Evolutionary conservation across 2,113 vertebrate species (phyloP), one percentile per base, ranked within the genome.

Genomic region (Plecotus auritus): DNA sequence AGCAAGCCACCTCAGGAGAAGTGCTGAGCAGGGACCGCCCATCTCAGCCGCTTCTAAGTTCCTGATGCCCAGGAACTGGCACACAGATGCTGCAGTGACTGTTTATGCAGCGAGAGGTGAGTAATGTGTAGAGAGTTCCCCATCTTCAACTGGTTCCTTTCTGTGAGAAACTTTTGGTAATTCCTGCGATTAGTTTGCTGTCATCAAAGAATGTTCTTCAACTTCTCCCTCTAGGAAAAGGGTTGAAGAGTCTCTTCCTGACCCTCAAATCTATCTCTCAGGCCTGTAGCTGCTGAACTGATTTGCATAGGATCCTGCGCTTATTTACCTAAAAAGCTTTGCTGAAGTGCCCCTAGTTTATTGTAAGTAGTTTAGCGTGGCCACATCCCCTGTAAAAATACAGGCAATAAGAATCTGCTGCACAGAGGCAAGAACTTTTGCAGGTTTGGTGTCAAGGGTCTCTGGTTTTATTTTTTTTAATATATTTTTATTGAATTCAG

Each of bases 331-430:
- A 64, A 73, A 28, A 80, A 42, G 11, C 30, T 88, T 78, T 90
- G 85, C 37, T 76, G 89, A 93, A 6, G 66, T 70, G 16, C 4
- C 61, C n/a, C 23, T 92, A 56, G 22, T 22, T 92, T 61, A 86
- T 59, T 96, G 77, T 82, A 70, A 80, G 54, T 20, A 61, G 13
- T 86, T 92, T 59, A 87, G 93, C 91, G n/a, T 66, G 37, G 56
- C 8, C 45, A 28, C 26, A 72, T 9, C 4, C 16, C 16, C 28
- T 89, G 11, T 67, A 51, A 81, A 91, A 83, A 67, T 26, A 61
- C 4, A 77, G 9, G 30, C 45, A 61, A 7, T 20, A 37, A 45
- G 12, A 67, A 8, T 64, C 66, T 70, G 35, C 20, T 64, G 20
- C 20, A 85, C 1, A 37, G 9, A 20, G 11, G 28, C 67, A 35